Evolutionary conservation across 2,888 invertebrate species (phyloP).

Genomic region (Polylopha cassiicola): DNA sequence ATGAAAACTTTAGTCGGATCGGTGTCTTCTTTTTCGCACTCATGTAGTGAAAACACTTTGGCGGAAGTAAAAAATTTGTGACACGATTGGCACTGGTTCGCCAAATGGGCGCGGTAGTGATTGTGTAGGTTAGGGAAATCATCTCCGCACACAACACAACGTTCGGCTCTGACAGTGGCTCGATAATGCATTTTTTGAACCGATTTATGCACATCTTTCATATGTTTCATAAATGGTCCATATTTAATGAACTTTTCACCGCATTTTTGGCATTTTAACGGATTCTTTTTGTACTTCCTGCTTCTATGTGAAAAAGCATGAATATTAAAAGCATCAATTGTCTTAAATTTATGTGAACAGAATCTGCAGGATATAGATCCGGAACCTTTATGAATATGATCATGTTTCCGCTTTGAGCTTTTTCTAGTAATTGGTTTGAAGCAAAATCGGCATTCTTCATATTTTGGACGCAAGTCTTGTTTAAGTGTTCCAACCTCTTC

Average conservation of each 20-base stretch:
- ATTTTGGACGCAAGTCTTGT: constrained; percentile 36
- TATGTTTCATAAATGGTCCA: constrained; percentile 65
- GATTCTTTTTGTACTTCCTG: constrained; percentile 64
- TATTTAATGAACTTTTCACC: constrained; percentile 64
- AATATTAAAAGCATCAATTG: constrained; percentile 68
- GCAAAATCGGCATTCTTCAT: constrained; percentile 68
- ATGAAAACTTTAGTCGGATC: constrained; percentile 61
- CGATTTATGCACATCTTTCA: constrained; percentile 58
- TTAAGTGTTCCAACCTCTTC: constrained; percentile 43
- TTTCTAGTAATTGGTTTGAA: constrained; percentile 65
- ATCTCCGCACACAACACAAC: constrained; percentile 78
- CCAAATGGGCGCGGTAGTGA: constrained; percentile 77
- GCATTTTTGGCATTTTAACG: constrained; percentile 64
- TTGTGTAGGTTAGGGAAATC: constrained; percentile 79
- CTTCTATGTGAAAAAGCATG: constrained; percentile 70
- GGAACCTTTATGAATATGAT: constrained; percentile 57
- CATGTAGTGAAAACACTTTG: constrained; percentile 51
- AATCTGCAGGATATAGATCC: constrained; percentile 71
- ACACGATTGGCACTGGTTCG: constrained; percentile 73
- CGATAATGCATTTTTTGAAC: constrained; percentile 63
- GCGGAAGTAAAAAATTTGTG: constrained; percentile 63
- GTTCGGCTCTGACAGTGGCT: constrained; percentile 65
- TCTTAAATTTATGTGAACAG: constrained; percentile 68
- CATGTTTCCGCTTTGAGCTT: constrained; percentile 53
- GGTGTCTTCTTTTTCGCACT: constrained; percentile 54